These are phyloP conservation scores for Pseudomyrmex pallidus DNA, from an alignment of 1,140 invertebrate genomes.

Conservation along the genomic window DNA sequence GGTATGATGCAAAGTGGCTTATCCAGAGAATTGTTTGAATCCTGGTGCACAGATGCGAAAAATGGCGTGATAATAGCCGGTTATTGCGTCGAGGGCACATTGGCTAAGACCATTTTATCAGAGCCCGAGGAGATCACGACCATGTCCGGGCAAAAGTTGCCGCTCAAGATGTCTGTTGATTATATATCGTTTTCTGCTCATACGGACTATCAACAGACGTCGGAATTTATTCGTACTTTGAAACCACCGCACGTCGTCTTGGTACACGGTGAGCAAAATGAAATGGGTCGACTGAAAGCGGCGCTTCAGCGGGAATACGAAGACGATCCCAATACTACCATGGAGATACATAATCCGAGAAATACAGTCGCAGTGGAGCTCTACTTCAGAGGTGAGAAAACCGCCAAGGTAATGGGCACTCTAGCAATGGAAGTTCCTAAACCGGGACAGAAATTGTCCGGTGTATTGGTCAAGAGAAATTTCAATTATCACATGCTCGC, in stretches of 20 bases:
- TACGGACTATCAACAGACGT: slow-evolving; percentile 99
- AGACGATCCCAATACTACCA: slow-evolving; percentile 93
- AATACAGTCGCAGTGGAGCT: slow-evolving; percentile 97
- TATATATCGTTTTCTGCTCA: slow-evolving; percentile 99
- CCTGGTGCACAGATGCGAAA: slow-evolving; percentile 98
- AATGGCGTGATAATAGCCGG: slow-evolving; percentile 99
- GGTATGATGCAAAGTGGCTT: slow-evolving; percentile 99
- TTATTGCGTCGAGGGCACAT: slow-evolving; percentile 99
- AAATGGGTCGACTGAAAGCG: slow-evolving; percentile 98
- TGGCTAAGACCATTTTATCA: slow-evolving; percentile 98
- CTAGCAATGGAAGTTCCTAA: slow-evolving; percentile 93
- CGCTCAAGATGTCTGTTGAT: slow-evolving; percentile 98
- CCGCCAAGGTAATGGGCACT: slow-evolving; percentile 98
- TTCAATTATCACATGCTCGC: slow-evolving; percentile 99
- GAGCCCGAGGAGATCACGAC: slow-evolving; percentile 99
- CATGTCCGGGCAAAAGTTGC: slow-evolving; percentile 97
- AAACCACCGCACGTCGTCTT: slow-evolving; percentile 98
- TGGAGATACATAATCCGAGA: slow-evolving; percentile 97
- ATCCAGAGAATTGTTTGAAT: slow-evolving; percentile 98
- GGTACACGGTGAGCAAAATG: slow-evolving; percentile 99
- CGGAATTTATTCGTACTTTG: slow-evolving; percentile 97
- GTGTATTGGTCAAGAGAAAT: slow-evolving; percentile 98
- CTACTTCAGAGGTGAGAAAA: slow-evolving; percentile 98
- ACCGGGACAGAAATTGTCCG: slow-evolving; percentile 93
- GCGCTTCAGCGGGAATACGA: slow-evolving; percentile 98